Base-by-base conservation (phyloP, 2,888 invertebrate species). In the Orthosia cruda region DNA sequence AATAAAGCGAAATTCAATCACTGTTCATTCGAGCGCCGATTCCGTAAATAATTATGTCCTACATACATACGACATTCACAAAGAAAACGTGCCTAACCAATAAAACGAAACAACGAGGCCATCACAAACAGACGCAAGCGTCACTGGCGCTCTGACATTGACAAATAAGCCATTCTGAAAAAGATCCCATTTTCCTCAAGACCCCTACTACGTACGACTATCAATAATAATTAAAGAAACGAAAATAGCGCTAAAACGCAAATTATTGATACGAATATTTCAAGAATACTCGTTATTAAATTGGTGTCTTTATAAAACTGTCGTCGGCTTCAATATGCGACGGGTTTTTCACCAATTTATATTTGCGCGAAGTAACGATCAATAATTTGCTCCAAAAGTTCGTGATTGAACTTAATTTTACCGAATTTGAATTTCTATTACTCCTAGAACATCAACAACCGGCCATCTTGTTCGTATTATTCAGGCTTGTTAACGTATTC, bases 161-260 rank as follows among this genome's bases (percentile, higher is more conserved):
- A 95, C 95, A 95, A 94, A 95, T 95, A 95, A 94, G 93, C 92
- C 92, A 92, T 93, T 93, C 92, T 91, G 94, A 93, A 94, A 94
- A 94, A 94, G 93, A 94, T 92, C 92, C 92, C 93, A 91, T 92
- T 93, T 92, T 89, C 90, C 89, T 89, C 85, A 84, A 89, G 89
- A 89, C 93, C 94, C n/a, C n/a, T n/a, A n/a, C 93, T 88, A 94
- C 85, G 91, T 87, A 87, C 85, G 84, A 82, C 87, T 88, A 90
- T 89, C 90, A 87, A 88, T 90, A 89, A 89, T 84, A 90, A 90
- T 91, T 90, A 90, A 79, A 87, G 71, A 86, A 84, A 80, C 65
- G 80, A 83, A 81, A 86, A 82, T 68, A 74, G 80, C 74, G 74
- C 57, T 68, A 73, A 81, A 87, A 87, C 81, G 81, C 84, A 85